phyloP scores from a whole-genome alignment of 2,797 vertebrate genomes.

The Micropoecilia bifurca region DNA sequence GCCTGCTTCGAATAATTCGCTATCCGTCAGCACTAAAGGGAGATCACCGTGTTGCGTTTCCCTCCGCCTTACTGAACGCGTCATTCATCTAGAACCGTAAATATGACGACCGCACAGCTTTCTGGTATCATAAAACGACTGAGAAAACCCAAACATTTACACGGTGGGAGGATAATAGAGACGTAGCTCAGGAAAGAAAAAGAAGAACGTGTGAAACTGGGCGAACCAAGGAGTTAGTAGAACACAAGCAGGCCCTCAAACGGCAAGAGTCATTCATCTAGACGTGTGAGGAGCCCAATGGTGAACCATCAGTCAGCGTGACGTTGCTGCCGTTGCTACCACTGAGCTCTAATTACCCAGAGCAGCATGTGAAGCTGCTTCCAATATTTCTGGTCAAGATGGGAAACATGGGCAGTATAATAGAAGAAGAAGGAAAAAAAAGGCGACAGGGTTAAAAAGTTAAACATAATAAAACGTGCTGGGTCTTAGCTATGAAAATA shows the following conservation, averaged over 20 bases:
- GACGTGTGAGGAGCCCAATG: conserved; percentile 56
- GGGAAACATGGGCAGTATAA: conserved; percentile 31
- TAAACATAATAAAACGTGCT: conserved; percentile 3
- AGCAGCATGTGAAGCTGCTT: conserved; percentile 60
- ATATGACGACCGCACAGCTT: conserved; percentile 42
- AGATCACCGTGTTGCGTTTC: conserved; percentile 10
- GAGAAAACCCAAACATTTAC: conserved; percentile 38
- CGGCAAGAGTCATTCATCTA: conserved; percentile 64
- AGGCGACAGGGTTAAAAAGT: conserved; percentile 2
- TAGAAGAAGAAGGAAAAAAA: conserved; percentile 4
- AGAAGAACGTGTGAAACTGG: conserved; percentile 26
- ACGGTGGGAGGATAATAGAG: conserved; percentile 39
- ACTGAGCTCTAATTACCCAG: conserved; percentile 75
- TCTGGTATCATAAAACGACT: conserved; percentile 28
- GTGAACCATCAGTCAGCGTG: conserved; percentile 63
- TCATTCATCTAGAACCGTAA: conserved; percentile 49
- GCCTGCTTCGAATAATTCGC: conserved; percentile 31
- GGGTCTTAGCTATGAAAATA: neutral
- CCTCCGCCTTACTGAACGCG: neutral
- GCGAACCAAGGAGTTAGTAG: neutral
- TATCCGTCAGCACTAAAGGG: conserved; percentile 4
- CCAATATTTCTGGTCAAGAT: conserved; percentile 67
- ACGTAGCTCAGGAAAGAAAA: conserved; percentile 23
- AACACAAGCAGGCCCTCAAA: conserved; percentile 19
- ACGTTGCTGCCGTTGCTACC: conserved; percentile 49